Evolutionary conservation across 2,113 vertebrate genomes (phyloP), one percentile per base, ranked within the genome.

Genomic region (Sturnus vulgaris): DNA sequence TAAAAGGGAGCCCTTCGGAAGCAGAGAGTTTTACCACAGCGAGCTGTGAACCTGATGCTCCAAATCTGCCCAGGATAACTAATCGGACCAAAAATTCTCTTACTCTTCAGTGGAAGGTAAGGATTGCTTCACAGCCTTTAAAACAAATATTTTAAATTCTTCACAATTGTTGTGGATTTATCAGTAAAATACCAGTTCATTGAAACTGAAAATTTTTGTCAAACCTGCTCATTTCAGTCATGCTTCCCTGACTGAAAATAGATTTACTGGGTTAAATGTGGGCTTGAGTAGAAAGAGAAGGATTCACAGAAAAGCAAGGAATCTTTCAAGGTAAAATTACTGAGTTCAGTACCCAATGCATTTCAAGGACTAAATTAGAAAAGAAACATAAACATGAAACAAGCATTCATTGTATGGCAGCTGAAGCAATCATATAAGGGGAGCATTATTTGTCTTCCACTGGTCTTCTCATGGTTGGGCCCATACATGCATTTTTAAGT

Each of bases 41-140:
- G 20, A 99, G 98, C 98, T 99, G 98, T 98, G 99, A 99, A 96
- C 99, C 99, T 44, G 99, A 99, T 80, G 70, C 95, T 70, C 99
- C 99, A 95, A 98, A 98, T 92, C 96, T 98, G 86, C 99, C 99
- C 71, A 98, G 98, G 94, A 99, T 99, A 98, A 97, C 98, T 92
- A 99, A 99, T 82, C 98, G 99, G 96, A 99, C 98, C 98, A 99
- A 99, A 98, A 99, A 98, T 98, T 98, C 98, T 46, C 98, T 99
- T 21, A 98, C 98, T 82, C 97, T 99, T 65, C 99, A 99, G 78
- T 99, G 99, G 99, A 99, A 99, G 99, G 98, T 99, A 96, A 97
- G 88, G 87, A 63, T 77, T 85, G 17, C n/a, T 72, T 87, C 15
- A 76, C 46, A 79, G 15, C 12, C 31, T 61, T 56, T 42, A 35